Evolutionary conservation across 2,797 vertebrate genomes (phyloP).

Genomic region (Clamator glandarius): DNA sequence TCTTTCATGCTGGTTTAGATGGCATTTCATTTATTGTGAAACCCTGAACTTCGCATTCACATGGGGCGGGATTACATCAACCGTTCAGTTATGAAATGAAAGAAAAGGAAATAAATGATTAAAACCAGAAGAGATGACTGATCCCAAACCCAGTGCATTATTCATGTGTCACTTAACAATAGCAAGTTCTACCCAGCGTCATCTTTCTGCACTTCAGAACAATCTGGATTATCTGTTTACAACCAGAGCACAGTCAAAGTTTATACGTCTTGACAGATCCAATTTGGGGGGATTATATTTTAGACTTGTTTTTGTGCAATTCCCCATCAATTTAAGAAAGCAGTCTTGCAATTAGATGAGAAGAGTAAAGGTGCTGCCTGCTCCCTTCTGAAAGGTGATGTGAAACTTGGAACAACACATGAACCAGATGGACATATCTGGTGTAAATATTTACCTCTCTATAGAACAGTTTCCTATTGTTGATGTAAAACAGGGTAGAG

Average conservation of each 20-base stretch:
- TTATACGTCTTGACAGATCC: neutral
- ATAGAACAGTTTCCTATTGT: neutral
- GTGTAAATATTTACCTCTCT: neutral
- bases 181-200: neutral
- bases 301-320: neutral
- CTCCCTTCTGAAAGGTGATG: neutral
- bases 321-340: neutral
- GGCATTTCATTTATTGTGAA: conserved; percentile 51
- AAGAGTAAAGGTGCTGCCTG: neutral
- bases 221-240: neutral
- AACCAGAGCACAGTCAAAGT: neutral
- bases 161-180: neutral
- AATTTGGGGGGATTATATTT: neutral
- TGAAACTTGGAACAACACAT: neutral
- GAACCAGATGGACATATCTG: neutral
- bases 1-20: conserved; percentile 18
- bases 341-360: neutral
- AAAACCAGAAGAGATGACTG: conserved; percentile 24
- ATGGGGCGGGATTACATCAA: conserved; percentile 30
- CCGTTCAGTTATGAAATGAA: conserved; percentile 23
- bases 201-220: neutral
- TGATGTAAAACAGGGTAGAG: neutral
- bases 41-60: neutral
- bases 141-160: conserved; percentile 17
- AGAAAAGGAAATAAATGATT: conserved; percentile 38